Evolutionary conservation across 1,140 invertebrate genomes (phyloP), one percentile per base, ranked within the genome.

Genomic region (Drosophila yakuba): DNA sequence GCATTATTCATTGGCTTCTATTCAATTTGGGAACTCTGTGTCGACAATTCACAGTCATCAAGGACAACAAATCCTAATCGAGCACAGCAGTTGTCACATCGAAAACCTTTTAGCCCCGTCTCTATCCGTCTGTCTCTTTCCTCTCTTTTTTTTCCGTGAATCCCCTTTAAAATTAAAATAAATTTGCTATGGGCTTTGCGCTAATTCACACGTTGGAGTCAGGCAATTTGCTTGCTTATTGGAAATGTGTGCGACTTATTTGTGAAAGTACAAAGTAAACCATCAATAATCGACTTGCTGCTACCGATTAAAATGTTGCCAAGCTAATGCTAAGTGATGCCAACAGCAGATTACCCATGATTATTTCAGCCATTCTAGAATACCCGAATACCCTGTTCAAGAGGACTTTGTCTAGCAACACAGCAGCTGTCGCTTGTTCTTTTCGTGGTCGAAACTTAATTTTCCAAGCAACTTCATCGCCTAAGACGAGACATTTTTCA

Each of bases 401-500:
- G 39, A 71, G 63, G 47, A 69, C 67, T 56, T 69, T 69, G 67
- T 56, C 32, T 15, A 50, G 71, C 51, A 58, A 48, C 56, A 77
- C 56, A 77, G 77, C 81, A 84, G 73, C 81, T 80, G 80, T 56
- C 66, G 47, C 62, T 73, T 69, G 35, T 58, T 69, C 62, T 71
- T 39, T 41, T 59, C 55, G 45, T 72, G 68, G 68, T 54, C 67
- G 57, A 71, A 75, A 74, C 71, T 75, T 82, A 77, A 86, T 82
- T 86, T 86, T 86, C 78, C 83, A 82, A 77, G 57, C 83, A 86
- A 86, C 83, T 88, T 76, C 71, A 69, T 72, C 69, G 66, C 66
- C 76, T 86, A 82, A 86, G 79, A 82, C 52, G 83, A 56, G 78
- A 82, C 83, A 88, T 82, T 86, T 86, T 88, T 86, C 66, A 88